phyloP scores from a whole-genome alignment of 2,888 invertebrate genomes.

The Campopleginae sp. region DNA sequence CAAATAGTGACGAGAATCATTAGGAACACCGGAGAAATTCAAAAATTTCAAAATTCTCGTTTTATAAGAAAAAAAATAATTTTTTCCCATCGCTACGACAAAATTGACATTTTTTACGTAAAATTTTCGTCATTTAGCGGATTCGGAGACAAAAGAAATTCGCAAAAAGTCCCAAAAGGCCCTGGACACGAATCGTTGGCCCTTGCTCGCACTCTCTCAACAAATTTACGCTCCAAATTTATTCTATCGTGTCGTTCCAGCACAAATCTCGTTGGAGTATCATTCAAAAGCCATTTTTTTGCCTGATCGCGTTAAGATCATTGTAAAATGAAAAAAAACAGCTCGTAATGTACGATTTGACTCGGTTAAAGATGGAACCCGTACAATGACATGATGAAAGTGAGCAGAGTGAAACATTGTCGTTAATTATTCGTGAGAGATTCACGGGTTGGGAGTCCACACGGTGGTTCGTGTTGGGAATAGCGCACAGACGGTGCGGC shows the following conservation, averaged over 20 bases:
- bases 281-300: background rate
- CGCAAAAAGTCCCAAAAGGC: too few species aligned
- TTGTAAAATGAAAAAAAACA: background rate
- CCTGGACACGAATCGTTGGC: background rate
- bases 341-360: background rate
- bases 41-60: background rate
- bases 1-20: background rate
- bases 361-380: background rate
- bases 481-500: slow-evolving; percentile 46
- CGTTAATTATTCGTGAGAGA: slow-evolving; percentile 37
- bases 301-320: background rate
- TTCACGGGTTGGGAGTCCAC: slow-evolving; percentile 22
- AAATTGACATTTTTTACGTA: background rate
- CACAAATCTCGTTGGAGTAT: background rate
- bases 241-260: background rate
- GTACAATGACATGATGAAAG: background rate
- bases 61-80: background rate
- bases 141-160: background rate
- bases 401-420: slow-evolving; percentile 6
- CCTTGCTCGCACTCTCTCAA: background rate
- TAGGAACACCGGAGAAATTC: background rate
- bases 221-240: background rate
- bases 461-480: slow-evolving; percentile 40
- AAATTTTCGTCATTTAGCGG: background rate
- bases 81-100: background rate